These are phyloP conservation scores for Melipona beecheii DNA, from an alignment of 2,888 invertebrate genomes.

Conservation along the genomic window DNA sequence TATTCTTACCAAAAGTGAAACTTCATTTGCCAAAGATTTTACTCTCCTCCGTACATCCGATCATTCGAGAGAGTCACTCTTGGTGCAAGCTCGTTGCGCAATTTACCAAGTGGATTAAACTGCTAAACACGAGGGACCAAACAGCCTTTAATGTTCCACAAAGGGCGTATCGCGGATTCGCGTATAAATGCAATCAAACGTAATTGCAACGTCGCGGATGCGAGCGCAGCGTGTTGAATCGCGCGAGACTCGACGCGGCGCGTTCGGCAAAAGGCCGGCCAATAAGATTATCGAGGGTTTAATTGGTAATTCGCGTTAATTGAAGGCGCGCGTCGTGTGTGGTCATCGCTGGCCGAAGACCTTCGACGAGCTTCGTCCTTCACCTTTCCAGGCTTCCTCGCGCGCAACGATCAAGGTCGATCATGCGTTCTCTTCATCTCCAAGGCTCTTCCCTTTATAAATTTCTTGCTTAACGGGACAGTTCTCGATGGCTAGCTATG, in stretches of 20 bases:
- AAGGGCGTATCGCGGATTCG: not conserved
- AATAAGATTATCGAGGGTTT: slow-evolving; percentile 35
- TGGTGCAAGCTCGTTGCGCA: no score
- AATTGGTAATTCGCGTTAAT: slow-evolving; percentile 56
- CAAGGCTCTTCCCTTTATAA: slow-evolving; percentile 64
- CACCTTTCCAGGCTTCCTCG: slow-evolving; percentile 59
- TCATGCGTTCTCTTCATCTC: slow-evolving; percentile 57
- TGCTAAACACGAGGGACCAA: no score
- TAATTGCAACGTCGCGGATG: slow-evolving; percentile 1
- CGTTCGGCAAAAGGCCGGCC: slow-evolving; percentile 15
- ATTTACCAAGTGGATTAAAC: no score
- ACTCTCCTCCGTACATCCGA: no score
- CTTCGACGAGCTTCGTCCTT: slow-evolving; percentile 61
- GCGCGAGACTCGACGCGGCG: slow-evolving; percentile 22
- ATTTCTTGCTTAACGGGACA: slow-evolving; percentile 45
- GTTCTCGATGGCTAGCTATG: slow-evolving; percentile 14
- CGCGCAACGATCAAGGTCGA: slow-evolving; percentile 55
- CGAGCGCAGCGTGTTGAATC: slow-evolving; percentile 20
- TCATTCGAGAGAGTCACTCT: no score
- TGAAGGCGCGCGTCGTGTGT: slow-evolving; percentile 48
- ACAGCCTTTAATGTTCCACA: not conserved
- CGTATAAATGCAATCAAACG: slow-evolving; percentile 16
- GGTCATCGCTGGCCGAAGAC: slow-evolving; percentile 34
- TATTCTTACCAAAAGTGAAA: no score
- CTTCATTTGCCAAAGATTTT: no score